Percentiles rank a stretch among this genome's conserved stretches.
Conservation (phyloP, 2,797 vertebrate species). For the Pangasius macronema region DNA sequence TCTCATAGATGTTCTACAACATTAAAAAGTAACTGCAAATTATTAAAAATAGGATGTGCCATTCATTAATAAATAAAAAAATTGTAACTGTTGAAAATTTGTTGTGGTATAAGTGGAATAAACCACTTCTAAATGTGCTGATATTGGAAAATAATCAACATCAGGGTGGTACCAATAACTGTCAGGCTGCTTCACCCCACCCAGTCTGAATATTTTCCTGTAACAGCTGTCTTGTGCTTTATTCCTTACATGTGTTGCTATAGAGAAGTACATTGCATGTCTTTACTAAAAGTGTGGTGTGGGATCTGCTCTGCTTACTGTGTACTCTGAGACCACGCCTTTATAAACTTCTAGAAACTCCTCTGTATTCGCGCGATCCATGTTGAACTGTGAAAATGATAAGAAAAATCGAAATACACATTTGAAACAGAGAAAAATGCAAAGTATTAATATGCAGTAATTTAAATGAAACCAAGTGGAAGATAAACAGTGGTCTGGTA, state of each 20-base stretch:
- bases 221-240: background rate
- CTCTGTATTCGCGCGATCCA: conserved; percentile 88
- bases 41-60: background rate
- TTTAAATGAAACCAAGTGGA: background rate
- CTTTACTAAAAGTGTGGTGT: background rate
- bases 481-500: background rate
- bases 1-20: background rate
- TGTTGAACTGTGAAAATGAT: conserved; percentile 79
- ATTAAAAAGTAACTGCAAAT: background rate
- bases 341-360: conserved; percentile 96
- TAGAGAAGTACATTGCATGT: background rate
- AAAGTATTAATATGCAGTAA: background rate
- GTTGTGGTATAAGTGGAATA: background rate
- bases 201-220: background rate
- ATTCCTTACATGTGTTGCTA: background rate
- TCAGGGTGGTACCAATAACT: background rate
- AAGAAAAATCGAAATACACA: background rate
- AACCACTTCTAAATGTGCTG: background rate
- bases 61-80: background rate
- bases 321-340: conserved; percentile 87
- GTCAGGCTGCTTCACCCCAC: too few relatives aligned
- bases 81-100: background rate
- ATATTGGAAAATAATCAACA: background rate
- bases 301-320: conserved; percentile 23
- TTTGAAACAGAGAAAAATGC: background rate